Percentiles rank a stretch among this genome's conserved stretches.
phyloP scores from a whole-genome alignment of 1,140 invertebrate species.

The Heterodera carotae region DNA sequence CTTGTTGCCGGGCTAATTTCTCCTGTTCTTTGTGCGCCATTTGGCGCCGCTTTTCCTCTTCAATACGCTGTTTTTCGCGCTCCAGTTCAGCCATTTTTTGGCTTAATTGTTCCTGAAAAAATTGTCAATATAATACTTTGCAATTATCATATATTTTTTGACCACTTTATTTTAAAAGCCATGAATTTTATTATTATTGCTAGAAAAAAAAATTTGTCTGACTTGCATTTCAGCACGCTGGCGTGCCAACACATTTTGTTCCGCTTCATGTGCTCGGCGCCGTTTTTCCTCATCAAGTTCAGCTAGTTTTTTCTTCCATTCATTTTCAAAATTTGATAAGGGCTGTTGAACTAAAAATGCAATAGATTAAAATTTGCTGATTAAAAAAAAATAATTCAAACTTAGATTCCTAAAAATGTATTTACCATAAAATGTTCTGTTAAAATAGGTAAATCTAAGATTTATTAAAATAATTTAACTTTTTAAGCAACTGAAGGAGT shows the following conservation, averaged over 20 bases:
- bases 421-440: no score
- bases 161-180: not conserved
- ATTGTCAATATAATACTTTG: no score
- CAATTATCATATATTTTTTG: no score
- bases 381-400: no score
- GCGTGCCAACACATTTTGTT: not conserved
- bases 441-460: no score
- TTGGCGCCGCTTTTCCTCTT: constrained; percentile 4
- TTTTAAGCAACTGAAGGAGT: no score
- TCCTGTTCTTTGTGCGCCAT: no score
- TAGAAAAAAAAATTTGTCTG: not conserved
- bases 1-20: not conserved
- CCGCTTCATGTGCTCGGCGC: not conserved
- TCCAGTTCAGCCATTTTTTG: constrained; percentile 8
- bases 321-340: not conserved
- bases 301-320: constrained; percentile 7
- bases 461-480: no score
- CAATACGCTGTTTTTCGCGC: not conserved
- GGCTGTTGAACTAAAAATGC: not conserved
- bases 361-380: no score
- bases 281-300: constrained; percentile 6
- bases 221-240: constrained; percentile 10
- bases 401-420: no score
- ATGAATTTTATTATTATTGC: no score
- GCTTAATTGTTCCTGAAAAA: constrained; percentile 8